Base-by-base conservation (phyloP, 1,140 invertebrate species). In the Macrocentrus cingulum region DNA sequence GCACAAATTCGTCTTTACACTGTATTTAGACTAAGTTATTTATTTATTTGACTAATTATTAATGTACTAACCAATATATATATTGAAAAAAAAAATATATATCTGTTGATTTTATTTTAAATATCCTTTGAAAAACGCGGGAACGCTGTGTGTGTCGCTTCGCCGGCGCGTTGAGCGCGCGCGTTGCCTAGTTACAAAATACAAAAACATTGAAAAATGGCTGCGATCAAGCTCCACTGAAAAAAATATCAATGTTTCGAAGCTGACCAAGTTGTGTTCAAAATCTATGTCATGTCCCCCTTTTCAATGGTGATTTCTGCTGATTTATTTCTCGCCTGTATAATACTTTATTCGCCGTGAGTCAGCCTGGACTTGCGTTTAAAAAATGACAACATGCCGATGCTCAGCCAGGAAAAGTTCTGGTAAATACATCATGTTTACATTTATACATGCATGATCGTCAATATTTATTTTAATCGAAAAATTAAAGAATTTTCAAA, bases 331-430 rank as follows among this genome's bases (percentile, higher is more conserved):
- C n/a, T n/a, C n/a, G 15, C 1, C 11, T 16, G 6, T 19, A 44
- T 8, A 44, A 19, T 44, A 19, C 42, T 15, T 41, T 48, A 23
- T 8, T 13, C 9, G 22, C 5, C 9, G 44, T 54, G 22, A 61
- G 39, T 49, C 20, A 23, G 23, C n/a, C n/a, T 16, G 1, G 8
- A 6, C 8, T 15, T 36, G 22, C 46, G 20, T 4, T 48, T n/a
- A 15, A 64, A 62, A 63, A 55, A 77, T 76, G 74, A 74, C 69
- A 60, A 69, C 64, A 67, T 75, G 66, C 15, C 60, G 45, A 42
- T 53, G 60, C 6, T 54, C 61, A 51, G 36, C 61, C 42, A 68
- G 74, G 22, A 77, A 79, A 60, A 79, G 76, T 60, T 72, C 71
- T 52, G 73, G 75, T 77, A 64, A 53, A 64, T 62, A 60, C 61